A percentile compares a stretch with the other conserved stretches of the same genome.
Evolutionary conservation across 2,797 vertebrate species (phyloP).

Genomic region (Morelia viridis): DNA sequence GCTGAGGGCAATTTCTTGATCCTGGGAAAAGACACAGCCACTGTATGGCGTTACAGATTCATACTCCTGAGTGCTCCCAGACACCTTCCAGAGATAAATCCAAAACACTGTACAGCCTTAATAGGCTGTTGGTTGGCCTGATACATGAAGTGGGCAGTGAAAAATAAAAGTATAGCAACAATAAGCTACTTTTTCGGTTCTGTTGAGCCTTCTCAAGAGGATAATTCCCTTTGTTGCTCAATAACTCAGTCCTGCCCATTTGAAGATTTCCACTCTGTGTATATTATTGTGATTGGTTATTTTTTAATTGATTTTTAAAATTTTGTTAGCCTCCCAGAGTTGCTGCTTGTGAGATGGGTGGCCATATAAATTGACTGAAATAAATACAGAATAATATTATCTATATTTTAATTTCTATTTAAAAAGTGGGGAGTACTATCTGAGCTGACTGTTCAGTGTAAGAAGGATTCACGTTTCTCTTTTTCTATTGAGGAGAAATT

Average conservation of each 20-base stretch:
- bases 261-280: background rate
- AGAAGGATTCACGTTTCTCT: constrained; percentile 55
- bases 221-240: constrained; percentile 20
- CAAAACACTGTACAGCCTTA: background rate
- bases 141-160: constrained; percentile 35
- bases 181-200: constrained; percentile 6
- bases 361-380: background rate
- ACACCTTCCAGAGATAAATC: background rate
- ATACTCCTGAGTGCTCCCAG: background rate
- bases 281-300: background rate
- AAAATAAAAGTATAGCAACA: constrained; percentile 18
- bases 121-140: background rate
- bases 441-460: constrained; percentile 64
- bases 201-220: constrained; percentile 38
- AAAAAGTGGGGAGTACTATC: constrained; percentile 50
- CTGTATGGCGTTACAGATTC: background rate
- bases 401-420: constrained; percentile 44
- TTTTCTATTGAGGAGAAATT: constrained; percentile 51
- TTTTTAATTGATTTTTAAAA: background rate
- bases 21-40: background rate
- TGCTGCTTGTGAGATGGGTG: background rate
- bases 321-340: background rate
- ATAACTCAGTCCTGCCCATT: constrained; percentile 11
- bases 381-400: constrained; percentile 17
- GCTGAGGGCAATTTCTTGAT: background rate